Evolutionary conservation across 2,113 vertebrate genomes (phyloP).

Genomic region (Lophotis ruficrista): DNA sequence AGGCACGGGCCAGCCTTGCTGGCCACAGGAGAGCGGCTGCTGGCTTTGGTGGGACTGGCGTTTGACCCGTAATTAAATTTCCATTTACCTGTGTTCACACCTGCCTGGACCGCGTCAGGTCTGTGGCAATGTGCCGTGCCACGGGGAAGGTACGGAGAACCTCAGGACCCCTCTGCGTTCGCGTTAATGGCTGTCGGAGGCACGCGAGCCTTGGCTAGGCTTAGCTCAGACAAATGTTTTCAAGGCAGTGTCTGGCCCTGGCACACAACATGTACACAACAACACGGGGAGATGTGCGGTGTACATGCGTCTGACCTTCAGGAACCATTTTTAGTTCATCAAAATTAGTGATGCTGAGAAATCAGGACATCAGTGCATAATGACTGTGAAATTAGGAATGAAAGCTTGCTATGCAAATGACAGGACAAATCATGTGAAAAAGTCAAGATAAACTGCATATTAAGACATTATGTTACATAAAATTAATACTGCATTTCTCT

Average conservation of each 20-base stretch:
- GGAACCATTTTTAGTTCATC: slow-evolving; percentile 94
- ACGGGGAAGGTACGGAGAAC: neutral
- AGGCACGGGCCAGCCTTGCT: accelerated
- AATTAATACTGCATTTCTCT: slow-evolving; percentile 88
- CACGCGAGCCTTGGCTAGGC: neutral
- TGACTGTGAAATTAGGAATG: slow-evolving; percentile 98
- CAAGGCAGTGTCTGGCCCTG: neutral
- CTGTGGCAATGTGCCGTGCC: neutral
- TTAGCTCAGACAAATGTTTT: neutral
- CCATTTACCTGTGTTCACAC: neutral
- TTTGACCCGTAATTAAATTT: neutral
- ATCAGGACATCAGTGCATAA: slow-evolving; percentile 97
- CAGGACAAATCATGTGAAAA: slow-evolving; percentile 93
- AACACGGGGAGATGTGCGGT: slow-evolving; percentile 21
- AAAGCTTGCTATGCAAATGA: slow-evolving; percentile 92
- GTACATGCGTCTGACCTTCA: slow-evolving; percentile 88
- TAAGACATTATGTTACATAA: slow-evolving; percentile 89
- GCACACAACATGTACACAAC: slow-evolving; percentile 30
- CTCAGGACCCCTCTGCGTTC: neutral
- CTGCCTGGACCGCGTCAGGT: neutral
- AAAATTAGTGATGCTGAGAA: slow-evolving; percentile 98
- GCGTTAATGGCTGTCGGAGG: neutral
- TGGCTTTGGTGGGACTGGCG: neutral
- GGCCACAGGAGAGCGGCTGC: accelerated
- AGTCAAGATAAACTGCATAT: slow-evolving; percentile 94